phyloP scores from a whole-genome alignment of 2,113 vertebrate species.

The Morone saxatilis region DNA sequence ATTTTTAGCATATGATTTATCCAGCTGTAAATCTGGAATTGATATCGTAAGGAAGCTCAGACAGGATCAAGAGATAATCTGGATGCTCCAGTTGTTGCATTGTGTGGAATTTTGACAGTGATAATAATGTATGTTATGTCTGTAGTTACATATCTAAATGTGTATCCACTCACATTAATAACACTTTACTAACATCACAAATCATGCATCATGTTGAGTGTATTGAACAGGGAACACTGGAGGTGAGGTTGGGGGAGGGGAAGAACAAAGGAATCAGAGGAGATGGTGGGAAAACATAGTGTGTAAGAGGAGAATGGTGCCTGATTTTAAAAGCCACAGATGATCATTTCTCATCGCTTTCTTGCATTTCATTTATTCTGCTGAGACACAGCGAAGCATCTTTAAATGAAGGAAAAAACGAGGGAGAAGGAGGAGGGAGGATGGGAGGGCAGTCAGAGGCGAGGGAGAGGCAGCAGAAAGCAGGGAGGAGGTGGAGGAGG shows the following conservation, averaged over 20 bases:
- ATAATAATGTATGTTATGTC: slow-evolving; percentile 4
- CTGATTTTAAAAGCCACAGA: slow-evolving; percentile 32
- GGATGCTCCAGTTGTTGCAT: slow-evolving; percentile 59
- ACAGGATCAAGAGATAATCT: slow-evolving; percentile 68
- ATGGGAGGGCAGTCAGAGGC: slow-evolving; percentile 70
- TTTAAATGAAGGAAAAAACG: slow-evolving; percentile 68
- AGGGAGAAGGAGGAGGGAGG: slow-evolving; percentile 38
- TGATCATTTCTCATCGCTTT: slow-evolving; percentile 48
- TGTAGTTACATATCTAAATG: slow-evolving; percentile 38
- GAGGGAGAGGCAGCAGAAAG: slow-evolving; percentile 71
- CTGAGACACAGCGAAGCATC: slow-evolving; percentile 74
- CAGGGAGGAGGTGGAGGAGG: slow-evolving; percentile 82
- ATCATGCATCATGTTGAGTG: slow-evolving; percentile 56
- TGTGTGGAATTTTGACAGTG: slow-evolving; percentile 29
- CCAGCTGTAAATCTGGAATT: slow-evolving; percentile 54
- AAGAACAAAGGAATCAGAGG: slow-evolving; percentile 80
- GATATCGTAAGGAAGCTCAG: slow-evolving; percentile 61
- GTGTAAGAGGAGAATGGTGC: slow-evolving; percentile 31
- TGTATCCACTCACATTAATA: slow-evolving; percentile 41
- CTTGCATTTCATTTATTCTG: slow-evolving; percentile 72
- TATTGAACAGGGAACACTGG: slow-evolving; percentile 66
- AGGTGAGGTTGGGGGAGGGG: slow-evolving; percentile 72
- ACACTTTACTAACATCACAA: slow-evolving; percentile 36
- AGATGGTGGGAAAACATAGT: slow-evolving; percentile 63
- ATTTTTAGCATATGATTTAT: slow-evolving; percentile 50